A percentile compares a stretch with the other conserved stretches of the same genome.
These are phyloP conservation scores for Caenorhabditis japonica DNA, from an alignment of 2,888 invertebrate species.

Conservation along the genomic window DNA sequence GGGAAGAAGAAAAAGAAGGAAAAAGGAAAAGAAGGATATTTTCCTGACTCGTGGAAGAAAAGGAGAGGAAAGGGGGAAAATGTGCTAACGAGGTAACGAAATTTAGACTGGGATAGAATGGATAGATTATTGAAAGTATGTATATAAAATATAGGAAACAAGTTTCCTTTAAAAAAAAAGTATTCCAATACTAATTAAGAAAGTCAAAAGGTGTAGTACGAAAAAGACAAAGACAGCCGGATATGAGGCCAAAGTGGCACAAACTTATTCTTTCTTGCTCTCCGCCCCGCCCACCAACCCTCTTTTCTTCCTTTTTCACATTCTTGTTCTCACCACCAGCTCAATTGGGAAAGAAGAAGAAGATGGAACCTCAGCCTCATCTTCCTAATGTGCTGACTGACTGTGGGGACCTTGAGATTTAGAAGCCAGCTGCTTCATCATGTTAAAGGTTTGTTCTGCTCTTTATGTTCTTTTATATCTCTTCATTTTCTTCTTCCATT, in stretches of 20 bases:
- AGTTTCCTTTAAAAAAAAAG: not conserved
- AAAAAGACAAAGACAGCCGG: not conserved
- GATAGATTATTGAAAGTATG: slow-evolving; percentile 8
- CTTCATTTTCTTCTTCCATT: slow-evolving; percentile 1
- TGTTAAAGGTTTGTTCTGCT: no score
- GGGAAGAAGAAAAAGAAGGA: slow-evolving; percentile 1
- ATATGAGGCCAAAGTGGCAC: not conserved
- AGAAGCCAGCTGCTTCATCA: no score
- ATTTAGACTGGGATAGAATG: not conserved
- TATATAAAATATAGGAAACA: not conserved
- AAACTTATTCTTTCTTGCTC: slow-evolving; percentile 5
- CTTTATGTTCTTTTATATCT: no score
- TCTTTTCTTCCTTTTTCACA: slow-evolving; percentile 1
- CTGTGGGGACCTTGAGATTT: no score
- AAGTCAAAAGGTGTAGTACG: slow-evolving; percentile 47
- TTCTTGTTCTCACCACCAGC: slow-evolving; percentile 31
- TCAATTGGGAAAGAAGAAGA: not conserved
- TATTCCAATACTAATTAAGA: slow-evolving; percentile 54
- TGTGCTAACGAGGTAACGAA: slow-evolving; percentile 33
- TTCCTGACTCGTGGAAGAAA: not conserved
- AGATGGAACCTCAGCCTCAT: no score
- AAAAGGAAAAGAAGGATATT: not conserved
- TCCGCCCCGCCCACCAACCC: no score
- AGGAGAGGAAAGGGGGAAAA: no score
- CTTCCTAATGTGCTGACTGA: no score